Base-by-base conservation (phyloP, 64 coral and sea anemone genomes). In the Montipora capricornis region DNA sequence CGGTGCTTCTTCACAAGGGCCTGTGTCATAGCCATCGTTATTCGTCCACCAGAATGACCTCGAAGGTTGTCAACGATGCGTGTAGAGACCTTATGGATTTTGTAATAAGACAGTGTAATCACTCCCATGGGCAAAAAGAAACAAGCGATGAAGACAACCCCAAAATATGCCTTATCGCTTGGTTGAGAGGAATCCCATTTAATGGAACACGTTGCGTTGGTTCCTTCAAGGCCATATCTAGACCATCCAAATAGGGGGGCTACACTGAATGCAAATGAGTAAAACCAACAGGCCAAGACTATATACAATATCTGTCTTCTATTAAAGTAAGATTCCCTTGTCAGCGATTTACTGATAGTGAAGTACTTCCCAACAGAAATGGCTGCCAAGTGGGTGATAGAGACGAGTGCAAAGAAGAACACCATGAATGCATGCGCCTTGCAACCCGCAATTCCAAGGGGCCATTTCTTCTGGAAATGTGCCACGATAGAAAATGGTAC, bases 311-410 rank as follows among this genome's bases (percentile, higher is more conserved):
- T 55, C 19, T 87, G 75, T 7, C 46, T 88, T 5, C 62, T 81
- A 49, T n/a, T 74, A 6, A 93, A 74, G 46, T 93, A 77, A 2
- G 73, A 84, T 12, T 87, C 47, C 45, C 57, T 88, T 10, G 66
- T 44, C 1, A 86, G 48, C 61, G 77, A 87, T 44, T 68, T 79
- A n/a, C 77, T 78, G 20, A 93, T 87, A 13, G 91, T 93, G 29
- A 93, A 61, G 49, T 88, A 93, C 74, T 93, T 93, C 17, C 86
- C 91, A 11, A 64, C 17, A 15, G 91, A 77, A 70, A 93, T 88
- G 4, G 75, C 83, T 37, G 68, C 82, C 84, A 93, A 79, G 48
- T 93, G 82, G 9, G 81, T 49, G 66, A 93, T 93, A 8, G 91
- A 93, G 19, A 93, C 91, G 20, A 80, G 69, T 12, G 82, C 83